Percentiles rank a stretch among this genome's conserved stretches.
Conservation (phyloP, 2,113 vertebrate species). For the Pleuronectes platessa region DNA sequence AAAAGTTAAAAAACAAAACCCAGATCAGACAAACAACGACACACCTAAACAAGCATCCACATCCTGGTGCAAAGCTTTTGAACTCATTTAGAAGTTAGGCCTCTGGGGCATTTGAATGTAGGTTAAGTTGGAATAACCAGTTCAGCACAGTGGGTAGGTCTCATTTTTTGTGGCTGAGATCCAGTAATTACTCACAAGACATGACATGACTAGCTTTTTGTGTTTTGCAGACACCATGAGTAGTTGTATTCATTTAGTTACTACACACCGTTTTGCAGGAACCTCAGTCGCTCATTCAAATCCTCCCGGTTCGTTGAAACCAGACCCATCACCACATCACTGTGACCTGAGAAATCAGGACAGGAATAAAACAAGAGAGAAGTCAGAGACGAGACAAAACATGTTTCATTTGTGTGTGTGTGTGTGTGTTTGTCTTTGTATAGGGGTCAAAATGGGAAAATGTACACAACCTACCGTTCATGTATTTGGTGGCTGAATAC, state of each 20-base stretch:
- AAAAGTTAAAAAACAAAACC: no score
- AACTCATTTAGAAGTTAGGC: no score
- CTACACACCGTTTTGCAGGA: conserved; percentile 91
- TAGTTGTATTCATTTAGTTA: background rate
- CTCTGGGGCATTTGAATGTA: conserved; percentile 9
- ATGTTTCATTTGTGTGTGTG: background rate
- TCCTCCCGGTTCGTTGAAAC: conserved; percentile 86
- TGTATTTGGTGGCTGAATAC: conserved; percentile 96
- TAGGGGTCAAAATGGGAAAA: background rate
- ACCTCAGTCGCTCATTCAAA: conserved; percentile 86
- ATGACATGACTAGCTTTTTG: background rate
- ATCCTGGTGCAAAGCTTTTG: no score
- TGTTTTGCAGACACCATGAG: background rate
- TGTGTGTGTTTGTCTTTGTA: background rate
- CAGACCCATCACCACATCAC: conserved; percentile 94
- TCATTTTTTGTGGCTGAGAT: background rate
- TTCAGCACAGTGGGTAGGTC: background rate
- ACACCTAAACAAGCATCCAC: background rate
- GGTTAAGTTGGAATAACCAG: conserved; percentile 21
- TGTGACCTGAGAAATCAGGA: conserved; percentile 85
- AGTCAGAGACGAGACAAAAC: no score
- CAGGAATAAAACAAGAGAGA: background rate
- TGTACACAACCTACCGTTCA: conserved; percentile 87
- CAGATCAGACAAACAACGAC: background rate
- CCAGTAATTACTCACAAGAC: no score